Evolutionary conservation across 1,140 invertebrate genomes (phyloP).

Genomic region (Scaptodrosophila lebanonensis): DNA sequence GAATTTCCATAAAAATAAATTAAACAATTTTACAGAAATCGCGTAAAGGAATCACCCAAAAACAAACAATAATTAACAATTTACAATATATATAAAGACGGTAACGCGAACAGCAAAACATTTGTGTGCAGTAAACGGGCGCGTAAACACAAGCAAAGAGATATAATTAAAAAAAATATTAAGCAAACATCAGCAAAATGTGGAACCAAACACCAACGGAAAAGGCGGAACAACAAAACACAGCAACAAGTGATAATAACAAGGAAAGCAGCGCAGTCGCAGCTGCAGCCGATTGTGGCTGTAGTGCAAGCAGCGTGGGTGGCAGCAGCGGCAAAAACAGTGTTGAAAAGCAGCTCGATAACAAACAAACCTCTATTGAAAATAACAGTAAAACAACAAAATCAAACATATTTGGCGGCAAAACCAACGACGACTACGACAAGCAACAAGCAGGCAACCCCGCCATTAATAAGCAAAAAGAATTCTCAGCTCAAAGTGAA

Average conservation of each 20-base stretch:
- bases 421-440: constrained; percentile 19
- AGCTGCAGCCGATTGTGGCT: constrained; percentile 37
- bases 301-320: constrained; percentile 35
- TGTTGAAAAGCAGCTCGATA: constrained; percentile 48
- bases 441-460: constrained; percentile 30
- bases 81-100: constrained; percentile 6
- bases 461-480: constrained; percentile 57
- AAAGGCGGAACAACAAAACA: constrained; percentile 34
- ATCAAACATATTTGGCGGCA: constrained; percentile 57
- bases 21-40: constrained; percentile 26
- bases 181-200: constrained; percentile 67
- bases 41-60: constrained; percentile 16
- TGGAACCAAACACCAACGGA: constrained; percentile 64
- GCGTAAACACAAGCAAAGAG: constrained; percentile 4
- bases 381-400: constrained; percentile 55
- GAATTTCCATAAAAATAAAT: constrained; percentile 29
- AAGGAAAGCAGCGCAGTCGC: constrained; percentile 43
- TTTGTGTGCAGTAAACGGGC: constrained; percentile 3
- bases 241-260: constrained; percentile 66
- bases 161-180: constrained; percentile 27
- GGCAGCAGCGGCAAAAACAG: constrained; percentile 38
- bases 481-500: constrained; percentile 72
- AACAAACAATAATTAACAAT: constrained; percentile 11
- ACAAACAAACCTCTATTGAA: constrained; percentile 27
- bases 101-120: constrained; percentile 3